These are phyloP conservation scores for Tetramorium parvispinum DNA, from an alignment of 1,140 invertebrate genomes.

Conservation along the genomic window DNA sequence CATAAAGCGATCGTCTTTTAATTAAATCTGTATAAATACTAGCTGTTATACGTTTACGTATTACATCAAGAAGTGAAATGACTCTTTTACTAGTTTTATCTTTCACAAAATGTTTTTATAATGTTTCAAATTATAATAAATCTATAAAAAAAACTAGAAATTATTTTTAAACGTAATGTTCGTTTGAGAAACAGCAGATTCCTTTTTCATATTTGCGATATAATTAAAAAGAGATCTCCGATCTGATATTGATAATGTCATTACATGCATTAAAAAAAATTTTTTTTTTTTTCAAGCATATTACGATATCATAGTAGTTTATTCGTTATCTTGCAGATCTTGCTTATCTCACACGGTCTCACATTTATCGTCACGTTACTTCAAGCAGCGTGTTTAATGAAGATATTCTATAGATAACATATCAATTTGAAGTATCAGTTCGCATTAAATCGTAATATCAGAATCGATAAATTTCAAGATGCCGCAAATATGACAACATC, in stretches of 20 bases:
- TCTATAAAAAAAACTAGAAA: background rate
- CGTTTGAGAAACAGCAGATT: background rate
- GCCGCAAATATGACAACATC: constrained; percentile 16
- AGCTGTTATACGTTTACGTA: background rate
- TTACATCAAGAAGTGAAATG: background rate
- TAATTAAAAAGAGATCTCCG: background rate
- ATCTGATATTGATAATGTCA: background rate
- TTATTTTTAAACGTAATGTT: background rate
- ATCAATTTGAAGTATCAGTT: constrained; percentile 42
- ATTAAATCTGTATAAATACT: too few species aligned
- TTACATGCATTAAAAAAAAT: background rate
- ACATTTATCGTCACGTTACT: constrained; percentile 10
- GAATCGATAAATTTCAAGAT: constrained; percentile 34
- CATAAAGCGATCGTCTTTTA: background rate
- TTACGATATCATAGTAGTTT: background rate
- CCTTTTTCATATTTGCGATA: background rate
- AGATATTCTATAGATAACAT: constrained; percentile 32
- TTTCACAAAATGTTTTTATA: background rate
- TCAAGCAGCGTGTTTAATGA: constrained; percentile 19
- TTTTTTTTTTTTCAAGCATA: background rate
- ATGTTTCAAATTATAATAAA: background rate
- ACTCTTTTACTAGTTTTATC: background rate
- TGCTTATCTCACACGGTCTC: constrained; percentile 4
- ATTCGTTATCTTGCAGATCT: constrained; percentile 33
- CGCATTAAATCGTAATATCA: constrained; percentile 29